These are phyloP conservation scores for Macroglossus sobrinus DNA, from an alignment of 2,113 vertebrate species.

Conservation along the genomic window DNA sequence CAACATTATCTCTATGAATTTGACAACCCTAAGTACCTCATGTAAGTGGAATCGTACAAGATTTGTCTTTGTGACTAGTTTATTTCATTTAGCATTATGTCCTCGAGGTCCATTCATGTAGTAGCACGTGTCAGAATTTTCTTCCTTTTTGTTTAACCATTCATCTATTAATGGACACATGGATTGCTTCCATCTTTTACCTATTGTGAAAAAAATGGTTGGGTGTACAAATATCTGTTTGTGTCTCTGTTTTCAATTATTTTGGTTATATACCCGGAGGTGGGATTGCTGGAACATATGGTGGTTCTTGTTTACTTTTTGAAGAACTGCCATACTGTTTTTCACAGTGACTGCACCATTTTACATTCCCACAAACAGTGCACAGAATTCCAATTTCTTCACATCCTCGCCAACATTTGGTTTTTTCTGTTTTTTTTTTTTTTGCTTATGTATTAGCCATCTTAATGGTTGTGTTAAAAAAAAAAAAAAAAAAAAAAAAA, in stretches of 20 bases:
- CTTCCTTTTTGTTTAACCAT: background rate
- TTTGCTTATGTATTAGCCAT: background rate
- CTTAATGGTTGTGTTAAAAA: background rate
- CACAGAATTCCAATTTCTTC: background rate
- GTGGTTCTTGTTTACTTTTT: background rate
- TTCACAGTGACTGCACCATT: background rate
- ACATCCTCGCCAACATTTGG: background rate
- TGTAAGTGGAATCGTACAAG: background rate
- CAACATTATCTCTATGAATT: background rate
- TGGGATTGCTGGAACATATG: background rate
- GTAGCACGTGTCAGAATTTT: background rate
- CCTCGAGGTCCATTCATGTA: background rate
- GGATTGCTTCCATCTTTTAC: background rate
- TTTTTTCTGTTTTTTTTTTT: background rate
- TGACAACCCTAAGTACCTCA: background rate
- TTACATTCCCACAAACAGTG: background rate
- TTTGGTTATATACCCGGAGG: background rate
- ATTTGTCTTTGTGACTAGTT: background rate
- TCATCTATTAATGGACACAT: background rate
- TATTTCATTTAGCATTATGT: background rate
- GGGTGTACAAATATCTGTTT: background rate
- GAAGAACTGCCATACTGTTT: background rate
- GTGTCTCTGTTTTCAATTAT: background rate
- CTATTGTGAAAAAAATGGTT: background rate
- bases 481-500: background rate